A percentile compares a stretch with the other conserved stretches of the same genome.
phyloP scores from a whole-genome alignment of 1,140 invertebrate species.

The Drosophila tsacasi region DNA sequence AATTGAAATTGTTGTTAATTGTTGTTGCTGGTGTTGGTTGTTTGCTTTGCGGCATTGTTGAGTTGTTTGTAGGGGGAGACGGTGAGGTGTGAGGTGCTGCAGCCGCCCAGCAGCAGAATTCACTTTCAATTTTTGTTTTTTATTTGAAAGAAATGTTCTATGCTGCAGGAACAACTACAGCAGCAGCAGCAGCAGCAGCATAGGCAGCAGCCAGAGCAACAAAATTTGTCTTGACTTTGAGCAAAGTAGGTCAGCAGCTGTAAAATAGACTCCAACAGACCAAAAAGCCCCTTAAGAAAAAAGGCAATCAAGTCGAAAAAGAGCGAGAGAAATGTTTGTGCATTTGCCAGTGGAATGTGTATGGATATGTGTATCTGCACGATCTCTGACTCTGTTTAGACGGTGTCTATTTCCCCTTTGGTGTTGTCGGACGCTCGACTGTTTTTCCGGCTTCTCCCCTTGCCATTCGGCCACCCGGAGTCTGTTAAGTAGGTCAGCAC shows the following conservation, averaged over 20 bases:
- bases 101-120: slow-evolving; percentile 69
- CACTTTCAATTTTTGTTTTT: slow-evolving; percentile 69
- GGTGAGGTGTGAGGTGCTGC: slow-evolving; percentile 29
- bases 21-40: slow-evolving; percentile 50
- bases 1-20: slow-evolving; percentile 81
- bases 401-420: slow-evolving; percentile 55
- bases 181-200: slow-evolving; percentile 1
- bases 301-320: slow-evolving; percentile 58
- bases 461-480: slow-evolving; percentile 37
- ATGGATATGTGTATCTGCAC: slow-evolving; percentile 43
- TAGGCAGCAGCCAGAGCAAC: slow-evolving; percentile 22
- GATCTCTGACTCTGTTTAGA: slow-evolving; percentile 51
- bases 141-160: slow-evolving; percentile 59
- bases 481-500: slow-evolving; percentile 57
- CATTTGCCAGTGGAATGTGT: slow-evolving; percentile 46
- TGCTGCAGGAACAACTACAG: slow-evolving; percentile 28
- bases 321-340: slow-evolving; percentile 49
- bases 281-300: slow-evolving; percentile 17
- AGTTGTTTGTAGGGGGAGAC: slow-evolving; percentile 61
- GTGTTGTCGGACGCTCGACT: slow-evolving; percentile 31
- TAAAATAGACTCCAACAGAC: slow-evolving; percentile 72
- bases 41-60: slow-evolving; percentile 76
- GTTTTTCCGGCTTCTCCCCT: slow-evolving; percentile 6
- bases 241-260: slow-evolving; percentile 80
- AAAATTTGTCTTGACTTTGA: slow-evolving; percentile 73